These are phyloP conservation scores for Lacanobia wlatinum DNA, from an alignment of 2,888 invertebrate genomes.

Conservation along the genomic window DNA sequence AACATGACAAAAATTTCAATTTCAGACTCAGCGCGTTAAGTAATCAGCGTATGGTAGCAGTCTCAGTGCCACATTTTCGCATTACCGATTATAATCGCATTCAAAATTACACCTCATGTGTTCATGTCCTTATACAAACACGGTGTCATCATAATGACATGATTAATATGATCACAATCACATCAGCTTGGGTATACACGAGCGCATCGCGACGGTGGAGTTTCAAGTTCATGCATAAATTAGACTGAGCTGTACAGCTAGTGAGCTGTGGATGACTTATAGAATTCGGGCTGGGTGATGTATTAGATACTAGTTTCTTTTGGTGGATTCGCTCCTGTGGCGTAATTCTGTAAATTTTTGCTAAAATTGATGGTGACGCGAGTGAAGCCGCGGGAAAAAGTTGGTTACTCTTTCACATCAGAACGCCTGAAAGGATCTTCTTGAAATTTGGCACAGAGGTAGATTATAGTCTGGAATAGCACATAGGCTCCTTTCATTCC, in stretches of 20 bases:
- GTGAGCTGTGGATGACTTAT: constrained; percentile 16
- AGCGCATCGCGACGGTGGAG: constrained; percentile 31
- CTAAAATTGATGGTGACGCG: too few species aligned
- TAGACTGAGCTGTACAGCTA: constrained; percentile 7
- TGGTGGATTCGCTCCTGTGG: too few species aligned
- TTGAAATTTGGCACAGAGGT: too few species aligned
- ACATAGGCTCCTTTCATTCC: too few species aligned
- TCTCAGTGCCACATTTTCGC: not conserved
- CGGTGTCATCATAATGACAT: constrained; percentile 25
- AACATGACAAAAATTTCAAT: too few species aligned
- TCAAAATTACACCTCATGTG: not conserved
- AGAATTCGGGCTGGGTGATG: not conserved
- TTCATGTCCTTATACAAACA: constrained; percentile 9
- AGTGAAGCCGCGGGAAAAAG: too few species aligned
- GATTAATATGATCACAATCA: constrained; percentile 30
- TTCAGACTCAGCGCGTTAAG: not conserved
- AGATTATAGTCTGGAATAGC: too few species aligned
- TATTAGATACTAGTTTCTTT: not conserved
- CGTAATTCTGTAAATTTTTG: too few species aligned
- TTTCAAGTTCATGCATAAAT: constrained; percentile 46
- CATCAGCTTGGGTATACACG: constrained; percentile 10
- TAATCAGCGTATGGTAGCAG: not conserved
- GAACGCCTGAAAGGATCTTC: too few species aligned
- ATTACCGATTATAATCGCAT: not conserved
- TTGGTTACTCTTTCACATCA: too few species aligned